These are phyloP conservation scores for Kuschelorhynchus macadamiae DNA, from an alignment of 2,888 invertebrate genomes.

Conservation along the genomic window DNA sequence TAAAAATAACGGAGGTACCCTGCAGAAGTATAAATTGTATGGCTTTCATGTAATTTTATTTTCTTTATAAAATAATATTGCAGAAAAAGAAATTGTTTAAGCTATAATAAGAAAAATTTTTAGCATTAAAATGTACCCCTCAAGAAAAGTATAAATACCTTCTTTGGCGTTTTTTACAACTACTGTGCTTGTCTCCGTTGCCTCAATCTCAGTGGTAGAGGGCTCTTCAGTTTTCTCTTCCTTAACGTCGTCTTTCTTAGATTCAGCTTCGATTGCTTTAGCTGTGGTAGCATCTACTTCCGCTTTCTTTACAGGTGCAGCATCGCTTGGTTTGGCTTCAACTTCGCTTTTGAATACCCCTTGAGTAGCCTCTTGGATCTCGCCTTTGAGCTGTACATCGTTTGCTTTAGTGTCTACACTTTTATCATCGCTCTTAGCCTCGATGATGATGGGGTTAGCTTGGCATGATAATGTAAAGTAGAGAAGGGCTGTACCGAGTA, in stretches of 20 bases:
- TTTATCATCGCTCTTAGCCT: conserved; percentile 51
- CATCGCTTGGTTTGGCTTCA: conserved; percentile 12
- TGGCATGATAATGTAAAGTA: conserved; percentile 60
- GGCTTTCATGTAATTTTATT: too few relatives aligned
- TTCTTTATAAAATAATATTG: too few relatives aligned
- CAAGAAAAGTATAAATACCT: conserved; percentile 40
- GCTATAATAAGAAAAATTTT: too few relatives aligned
- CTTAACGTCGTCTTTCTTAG: conserved; percentile 7
- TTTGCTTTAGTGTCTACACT: neutral
- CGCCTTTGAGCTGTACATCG: conserved; percentile 54
- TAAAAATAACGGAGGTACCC: too few relatives aligned
- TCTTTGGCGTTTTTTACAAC: conserved; percentile 39
- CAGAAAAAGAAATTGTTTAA: too few relatives aligned
- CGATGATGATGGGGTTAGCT: conserved; percentile 58
- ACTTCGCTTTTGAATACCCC: conserved; percentile 32
- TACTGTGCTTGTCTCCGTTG: conserved; percentile 29
- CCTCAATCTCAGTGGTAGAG: conserved; percentile 27
- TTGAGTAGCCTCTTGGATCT: conserved; percentile 59
- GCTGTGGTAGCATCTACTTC: conserved; percentile 1
- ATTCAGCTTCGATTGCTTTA: neutral
- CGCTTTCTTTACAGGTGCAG: neutral
- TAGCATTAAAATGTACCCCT: too few relatives aligned
- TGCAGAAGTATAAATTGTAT: too few relatives aligned
- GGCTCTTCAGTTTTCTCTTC: conserved; percentile 25
- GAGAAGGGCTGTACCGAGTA: conserved; percentile 60